Evolutionary conservation across 2,888 invertebrate genomes (phyloP).

Genomic region (Pachliopta kotzebuea): DNA sequence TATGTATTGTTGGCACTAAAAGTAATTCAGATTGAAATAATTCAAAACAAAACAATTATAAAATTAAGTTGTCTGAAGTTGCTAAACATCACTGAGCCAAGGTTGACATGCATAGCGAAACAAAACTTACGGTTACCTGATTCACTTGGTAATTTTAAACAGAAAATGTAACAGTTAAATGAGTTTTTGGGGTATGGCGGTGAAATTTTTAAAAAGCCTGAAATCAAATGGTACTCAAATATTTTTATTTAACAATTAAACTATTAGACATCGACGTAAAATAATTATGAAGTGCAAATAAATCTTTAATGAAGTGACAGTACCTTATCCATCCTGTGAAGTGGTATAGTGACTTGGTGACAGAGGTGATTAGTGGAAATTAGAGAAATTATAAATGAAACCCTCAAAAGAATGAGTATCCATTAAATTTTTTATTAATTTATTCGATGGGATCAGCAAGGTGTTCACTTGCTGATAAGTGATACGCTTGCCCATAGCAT

Average conservation of each 20-base stretch:
- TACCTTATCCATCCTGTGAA: constrained; percentile 16
- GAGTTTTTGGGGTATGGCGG: constrained; percentile 44
- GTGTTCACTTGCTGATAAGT: no score
- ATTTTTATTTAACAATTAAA: background rate
- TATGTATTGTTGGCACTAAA: no score
- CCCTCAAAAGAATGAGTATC: no score
- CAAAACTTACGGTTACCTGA: constrained; percentile 54
- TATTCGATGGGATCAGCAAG: no score
- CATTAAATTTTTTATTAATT: no score
- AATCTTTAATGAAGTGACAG: constrained; percentile 27
- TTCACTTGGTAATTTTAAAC: constrained; percentile 53
- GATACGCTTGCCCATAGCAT: no score
- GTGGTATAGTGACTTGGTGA: no score
- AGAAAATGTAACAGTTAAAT: constrained; percentile 48
- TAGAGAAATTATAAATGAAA: no score
- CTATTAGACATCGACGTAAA: constrained; percentile 16
- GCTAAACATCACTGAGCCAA: constrained; percentile 5
- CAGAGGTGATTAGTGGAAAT: no score
- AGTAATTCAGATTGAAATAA: no score
- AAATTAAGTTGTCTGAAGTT: no score
- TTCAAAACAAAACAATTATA: no score
- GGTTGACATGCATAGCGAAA: constrained; percentile 35
- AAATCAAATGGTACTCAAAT: constrained; percentile 41
- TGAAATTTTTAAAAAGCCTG: constrained; percentile 57
- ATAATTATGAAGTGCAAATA: constrained; percentile 25